Evolutionary conservation across 1,140 invertebrate genomes (phyloP).

Genomic region (Spodoptera frugiperda): DNA sequence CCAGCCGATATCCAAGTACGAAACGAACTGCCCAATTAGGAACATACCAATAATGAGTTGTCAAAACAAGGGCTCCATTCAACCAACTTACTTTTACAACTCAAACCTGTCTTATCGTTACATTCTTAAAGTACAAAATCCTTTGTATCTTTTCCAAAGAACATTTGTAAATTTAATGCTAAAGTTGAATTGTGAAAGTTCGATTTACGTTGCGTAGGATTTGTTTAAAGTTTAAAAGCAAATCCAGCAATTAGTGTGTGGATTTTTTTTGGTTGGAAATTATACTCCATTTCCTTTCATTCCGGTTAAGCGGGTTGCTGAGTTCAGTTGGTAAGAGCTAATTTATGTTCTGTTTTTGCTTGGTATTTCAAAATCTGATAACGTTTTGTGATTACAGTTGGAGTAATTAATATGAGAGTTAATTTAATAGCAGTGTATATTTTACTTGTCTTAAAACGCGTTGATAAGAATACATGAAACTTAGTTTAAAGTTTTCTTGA

Average conservation of each 20-base stretch:
- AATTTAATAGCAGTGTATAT: too few relatives aligned
- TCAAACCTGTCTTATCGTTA: slow-evolving; percentile 40
- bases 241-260: slow-evolving; percentile 74
- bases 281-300: slow-evolving; percentile 42
- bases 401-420: neutral
- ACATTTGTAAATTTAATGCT: slow-evolving; percentile 69
- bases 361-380: slow-evolving; percentile 2
- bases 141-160: slow-evolving; percentile 9
- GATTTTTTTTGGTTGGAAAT: slow-evolving; percentile 53
- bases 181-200: slow-evolving; percentile 83
- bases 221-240: slow-evolving; percentile 75
- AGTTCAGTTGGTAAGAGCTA: slow-evolving; percentile 21
- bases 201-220: slow-evolving; percentile 67
- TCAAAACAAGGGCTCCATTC: slow-evolving; percentile 77
- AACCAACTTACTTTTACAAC: slow-evolving; percentile 19
- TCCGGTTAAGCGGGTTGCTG: slow-evolving; percentile 44
- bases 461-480: too few relatives aligned
- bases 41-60: slow-evolving; percentile 80
- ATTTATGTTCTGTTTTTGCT: neutral
- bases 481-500: too few relatives aligned
- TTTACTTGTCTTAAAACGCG: too few relatives aligned
- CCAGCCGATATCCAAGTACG: slow-evolving; percentile 54
- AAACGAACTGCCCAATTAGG: slow-evolving; percentile 78
- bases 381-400: neutral
- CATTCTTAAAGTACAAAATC: slow-evolving; percentile 56